Evolutionary conservation across 2,797 vertebrate species (phyloP), one percentile per base, ranked within the genome.

Genomic region (Valencia hispanica): DNA sequence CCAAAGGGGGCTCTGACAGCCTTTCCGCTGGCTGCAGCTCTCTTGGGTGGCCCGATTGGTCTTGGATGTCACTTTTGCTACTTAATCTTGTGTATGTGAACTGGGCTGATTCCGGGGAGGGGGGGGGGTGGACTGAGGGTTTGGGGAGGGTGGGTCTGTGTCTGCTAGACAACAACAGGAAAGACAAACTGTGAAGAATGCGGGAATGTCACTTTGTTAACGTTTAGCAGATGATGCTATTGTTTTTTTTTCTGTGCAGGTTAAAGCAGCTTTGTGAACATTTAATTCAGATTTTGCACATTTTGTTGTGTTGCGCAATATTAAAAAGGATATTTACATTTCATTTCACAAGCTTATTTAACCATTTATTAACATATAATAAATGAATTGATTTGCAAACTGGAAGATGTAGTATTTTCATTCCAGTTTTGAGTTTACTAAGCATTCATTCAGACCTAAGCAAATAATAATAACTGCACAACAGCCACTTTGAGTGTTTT

Each of bases 21-120:
- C 95, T 97, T 97, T 97, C 97, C 96, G 91, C 96, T 96, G 95
- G 96, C 95, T 94, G 96, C 94, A 93, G 94, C 96, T 94, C 96
- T 98, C 96, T 94, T 98, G 98, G 97, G 98, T 99, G 98, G 98
- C 97, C 97, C 88, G 85, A 96, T 96, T 97, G 97, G 97, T 98
- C 97, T 98, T 98, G 97, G 97, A 97, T 98, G 98, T 98, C 97
- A 98, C 97, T 97, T 95, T 95, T 96, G 97, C 97, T 98, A 97
- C 98, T 98, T 98, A 98, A 98, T 99, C 97, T 99, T 97, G 96
- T 96, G 95, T 97, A 97, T 98, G 96, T 97, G 97, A 97, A 97
- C 93, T 96, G 96, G 96, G 94, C 96, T 95, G 96, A 97, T 91
- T 96, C 95, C 93, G 95, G 96, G 94, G 94, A 94, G 88, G 70